These are phyloP conservation scores for Andrena hattorfiana DNA, from an alignment of 2,888 invertebrate species.

Conservation along the genomic window DNA sequence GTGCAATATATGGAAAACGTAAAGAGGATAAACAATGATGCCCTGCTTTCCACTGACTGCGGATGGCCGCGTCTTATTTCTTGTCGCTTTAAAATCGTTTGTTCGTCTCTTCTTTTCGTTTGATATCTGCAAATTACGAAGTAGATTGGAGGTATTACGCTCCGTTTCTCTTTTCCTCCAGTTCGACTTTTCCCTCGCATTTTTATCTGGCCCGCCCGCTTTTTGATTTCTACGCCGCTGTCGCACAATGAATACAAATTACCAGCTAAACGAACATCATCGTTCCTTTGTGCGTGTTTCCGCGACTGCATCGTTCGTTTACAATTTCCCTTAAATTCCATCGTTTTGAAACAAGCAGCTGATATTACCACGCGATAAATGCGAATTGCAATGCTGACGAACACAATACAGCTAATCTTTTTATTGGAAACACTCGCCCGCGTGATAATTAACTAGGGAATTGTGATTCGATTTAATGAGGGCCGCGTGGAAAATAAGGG, in stretches of 20 bases:
- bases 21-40: background rate
- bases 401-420: background rate
- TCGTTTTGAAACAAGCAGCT: background rate
- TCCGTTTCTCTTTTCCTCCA: background rate
- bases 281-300: background rate
- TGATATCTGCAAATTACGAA: background rate
- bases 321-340: background rate
- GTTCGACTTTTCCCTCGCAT: background rate
- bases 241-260: background rate
- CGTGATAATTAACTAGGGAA: background rate
- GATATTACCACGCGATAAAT: background rate
- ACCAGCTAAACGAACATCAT: background rate
- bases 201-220: background rate
- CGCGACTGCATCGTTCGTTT: background rate
- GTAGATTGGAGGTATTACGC: background rate
- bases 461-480: background rate
- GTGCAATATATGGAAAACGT: constrained; percentile 10
- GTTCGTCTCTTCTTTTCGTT: background rate
- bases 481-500: background rate
- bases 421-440: background rate
- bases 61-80: background rate
- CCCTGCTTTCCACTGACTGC: background rate
- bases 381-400: background rate
- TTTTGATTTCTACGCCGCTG: background rate
- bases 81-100: background rate